These are phyloP conservation scores for Maniola jurtina DNA, from an alignment of 1,140 invertebrate species.

Conservation along the genomic window DNA sequence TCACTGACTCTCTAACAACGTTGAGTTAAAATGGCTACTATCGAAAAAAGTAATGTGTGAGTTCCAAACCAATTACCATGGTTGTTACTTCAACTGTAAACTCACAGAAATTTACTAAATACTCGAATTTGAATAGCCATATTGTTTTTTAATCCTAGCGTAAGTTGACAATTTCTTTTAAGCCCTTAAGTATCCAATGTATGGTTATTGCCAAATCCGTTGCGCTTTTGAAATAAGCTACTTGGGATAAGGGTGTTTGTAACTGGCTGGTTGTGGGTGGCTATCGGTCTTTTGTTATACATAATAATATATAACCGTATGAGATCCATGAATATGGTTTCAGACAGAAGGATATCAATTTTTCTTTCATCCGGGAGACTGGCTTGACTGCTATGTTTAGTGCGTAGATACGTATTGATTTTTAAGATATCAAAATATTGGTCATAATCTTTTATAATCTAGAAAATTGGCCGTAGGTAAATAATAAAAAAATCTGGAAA, in stretches of 20 bases:
- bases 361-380: too few relatives aligned
- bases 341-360: too few relatives aligned
- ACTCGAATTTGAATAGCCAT: slow-evolving; percentile 29
- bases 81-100: slow-evolving; percentile 45
- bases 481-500: too few relatives aligned
- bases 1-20: slow-evolving; percentile 35
- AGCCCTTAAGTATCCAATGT: slow-evolving; percentile 28
- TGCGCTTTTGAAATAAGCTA: slow-evolving; percentile 24
- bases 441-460: too few relatives aligned
- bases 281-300: slow-evolving; percentile 1
- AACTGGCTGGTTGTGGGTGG: slow-evolving; percentile 25
- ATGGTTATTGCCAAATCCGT: slow-evolving; percentile 11
- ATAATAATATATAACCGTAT: too few relatives aligned
- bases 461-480: too few relatives aligned
- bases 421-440: too few relatives aligned
- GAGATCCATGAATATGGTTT: too few relatives aligned
- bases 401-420: too few relatives aligned
- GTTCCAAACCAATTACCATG: slow-evolving; percentile 40
- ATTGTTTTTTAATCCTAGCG: slow-evolving; percentile 46
- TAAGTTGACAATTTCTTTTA: slow-evolving; percentile 12
- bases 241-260: slow-evolving; percentile 31
- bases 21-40: slow-evolving; percentile 25
- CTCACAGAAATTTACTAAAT: slow-evolving; percentile 37
- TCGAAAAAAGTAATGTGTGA: slow-evolving; percentile 43
- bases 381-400: too few relatives aligned